Evolutionary conservation across 64 coral and sea anemone genomes (phyloP), one percentile per base, ranked within the genome.

Genomic region (Pocillopora damicornis): DNA sequence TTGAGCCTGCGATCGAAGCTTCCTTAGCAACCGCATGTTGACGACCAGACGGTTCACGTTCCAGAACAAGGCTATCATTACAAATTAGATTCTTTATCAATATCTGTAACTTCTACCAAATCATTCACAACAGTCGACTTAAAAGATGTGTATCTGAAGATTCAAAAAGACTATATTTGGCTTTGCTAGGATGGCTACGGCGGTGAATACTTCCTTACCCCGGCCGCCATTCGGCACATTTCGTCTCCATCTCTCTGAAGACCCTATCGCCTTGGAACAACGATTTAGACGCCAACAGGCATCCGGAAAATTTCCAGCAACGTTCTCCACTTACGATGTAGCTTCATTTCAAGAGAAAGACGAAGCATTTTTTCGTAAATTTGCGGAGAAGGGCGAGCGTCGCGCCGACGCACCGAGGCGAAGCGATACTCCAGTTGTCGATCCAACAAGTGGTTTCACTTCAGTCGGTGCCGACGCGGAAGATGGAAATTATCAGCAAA

Each of bases 401-500:
- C 86, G 94, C 74, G 82, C 78, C 2, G 91, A 97, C 38, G 94
- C 94, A 5, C 94, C 94, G 30, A 90, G 88, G 72, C 82, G 94
- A 4, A 88, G 89, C 79, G 86, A 97, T 56, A 97, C 94, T 11
- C 94, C 94, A 7, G 94, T 97, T 36, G 88, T 97, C 59, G 94
- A 97, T 38, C 91, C 94, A 2, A 93, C 64, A 14, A 93, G 83
- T 90, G 94, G 94, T 9, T 97, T 97, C 62, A 97, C 91, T 22
- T 97, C 94, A 20, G 94, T 97, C 1, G 94, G 88, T 15, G 94
- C 94, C 4, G 94, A 97, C 68, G 91, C 91, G 0, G 83, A 97
- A 74, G 91, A 97, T 82, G 94, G 94, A 17, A 93, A 90, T 64
- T 90, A 93, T 56, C 93, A 82, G 38, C 91, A 88, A 18, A 90